Evolutionary conservation across 2,797 vertebrate genomes (phyloP), one percentile per base, ranked within the genome.

Genomic region (Gouania willdenowi): DNA sequence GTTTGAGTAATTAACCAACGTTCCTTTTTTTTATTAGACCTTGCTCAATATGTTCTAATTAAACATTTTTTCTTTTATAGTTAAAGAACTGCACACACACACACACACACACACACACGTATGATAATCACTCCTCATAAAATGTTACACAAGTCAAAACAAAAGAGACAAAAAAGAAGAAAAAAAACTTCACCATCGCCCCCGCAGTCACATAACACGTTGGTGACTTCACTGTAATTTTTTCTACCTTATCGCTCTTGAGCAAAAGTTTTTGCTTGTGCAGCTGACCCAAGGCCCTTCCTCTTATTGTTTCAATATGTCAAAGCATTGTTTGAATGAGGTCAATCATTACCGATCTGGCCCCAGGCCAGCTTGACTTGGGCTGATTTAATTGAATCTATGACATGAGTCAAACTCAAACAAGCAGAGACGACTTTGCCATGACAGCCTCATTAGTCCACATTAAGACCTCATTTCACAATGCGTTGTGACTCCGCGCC

Each of bases 271-370:
- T 85, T 83, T 85, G 79, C 83, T 87, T 81, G 83, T 81, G 71
- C 70, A 54, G 64, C 68, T 59, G 78, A 77, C 79, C 83, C 74
- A 76, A 71, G 79, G 82, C 76, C 81, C 67, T 87, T 87, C 83
- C 83, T 87, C 81, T 85, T 87, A 86, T 87, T 87, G 83, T 87
- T 85, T 84, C 82, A 87, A 81, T 86, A 85, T 87, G 82, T 87
- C 83, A 82, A 75, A 72, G 78, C 79, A 83, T 86, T 87, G 83
- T 86, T 87, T 81, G 78, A 87, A 86, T 85, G 85, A 86, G 85
- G 85, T 87, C 85, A 86, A 71, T 77, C 85, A 84, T 86, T 86
- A 84, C 85, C 67, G 72, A 84, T 79, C 61, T 82, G 83, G 83
- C 85, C 82, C 1, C 40, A 15, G 82, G 85, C 83, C 85, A 85